Evolutionary conservation across 2,797 vertebrate genomes (phyloP).

Genomic region (Odontamblyopus rebecca): DNA sequence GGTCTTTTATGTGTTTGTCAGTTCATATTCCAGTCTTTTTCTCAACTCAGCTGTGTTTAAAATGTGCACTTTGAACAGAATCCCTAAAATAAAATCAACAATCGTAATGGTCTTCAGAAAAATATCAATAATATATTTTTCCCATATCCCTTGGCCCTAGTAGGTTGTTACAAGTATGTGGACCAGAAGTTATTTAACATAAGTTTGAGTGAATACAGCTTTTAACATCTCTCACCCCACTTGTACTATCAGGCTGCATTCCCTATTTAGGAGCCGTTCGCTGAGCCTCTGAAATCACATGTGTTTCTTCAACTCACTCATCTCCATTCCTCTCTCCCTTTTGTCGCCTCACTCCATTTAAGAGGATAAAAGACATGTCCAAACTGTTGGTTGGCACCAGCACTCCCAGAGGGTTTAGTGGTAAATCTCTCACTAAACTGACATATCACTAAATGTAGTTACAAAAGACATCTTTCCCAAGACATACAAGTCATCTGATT

Average conservation of each 20-base stretch:
- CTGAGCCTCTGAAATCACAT: constrained; percentile 30
- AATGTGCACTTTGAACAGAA: too few species aligned
- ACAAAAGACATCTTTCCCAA: neutral
- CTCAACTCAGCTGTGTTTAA: too few species aligned
- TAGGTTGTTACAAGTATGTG: neutral
- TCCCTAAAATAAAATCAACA: too few species aligned
- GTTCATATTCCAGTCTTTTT: too few species aligned
- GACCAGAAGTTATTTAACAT: neutral
- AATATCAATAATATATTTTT: too few species aligned
- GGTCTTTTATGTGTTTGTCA: too few species aligned
- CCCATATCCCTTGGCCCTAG: too few species aligned
- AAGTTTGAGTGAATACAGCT: constrained; percentile 23
- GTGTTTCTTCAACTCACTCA: constrained; percentile 36
- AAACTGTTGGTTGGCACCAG: constrained; percentile 25
- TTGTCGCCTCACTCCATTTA: constrained; percentile 27
- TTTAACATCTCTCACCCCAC: constrained; percentile 27
- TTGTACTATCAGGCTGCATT: constrained; percentile 49
- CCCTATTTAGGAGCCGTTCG: constrained; percentile 71
- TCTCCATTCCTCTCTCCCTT: constrained; percentile 14
- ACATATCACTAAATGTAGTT: neutral
- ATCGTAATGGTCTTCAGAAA: too few species aligned
- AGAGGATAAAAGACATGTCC: constrained; percentile 43
- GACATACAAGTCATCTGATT: neutral
- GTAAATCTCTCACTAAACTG: constrained; percentile 20
- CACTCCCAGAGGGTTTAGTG: constrained; percentile 14